Conservation (phyloP, 1,140 invertebrate species). For the Anastrepha obliqua region DNA sequence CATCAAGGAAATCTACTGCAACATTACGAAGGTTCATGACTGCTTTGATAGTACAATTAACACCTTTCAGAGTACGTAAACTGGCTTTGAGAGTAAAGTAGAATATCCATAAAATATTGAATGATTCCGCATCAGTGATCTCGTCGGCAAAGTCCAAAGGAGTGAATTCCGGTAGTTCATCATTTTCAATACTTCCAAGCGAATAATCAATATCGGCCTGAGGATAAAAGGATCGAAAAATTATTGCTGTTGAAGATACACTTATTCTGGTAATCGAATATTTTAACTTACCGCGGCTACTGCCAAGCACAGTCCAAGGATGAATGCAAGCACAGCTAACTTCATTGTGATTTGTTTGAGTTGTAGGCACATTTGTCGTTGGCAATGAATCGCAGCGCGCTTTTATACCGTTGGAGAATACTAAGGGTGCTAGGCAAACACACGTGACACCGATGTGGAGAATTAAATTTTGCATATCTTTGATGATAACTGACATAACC, state of each 20-base stretch:
- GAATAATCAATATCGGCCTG: conserved; percentile 24
- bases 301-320: neutral
- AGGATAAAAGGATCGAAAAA: neutral
- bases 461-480: neutral
- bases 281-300: neutral
- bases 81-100: neutral
- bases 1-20: neutral
- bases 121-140: neutral
- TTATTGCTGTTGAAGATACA: neutral
- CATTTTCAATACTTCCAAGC: neutral
- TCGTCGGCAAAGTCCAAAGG: conserved; percentile 5
- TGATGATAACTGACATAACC: too few species aligned
- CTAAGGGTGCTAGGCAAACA: neutral
- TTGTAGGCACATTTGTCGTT: neutral
- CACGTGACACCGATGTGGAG: too few species aligned
- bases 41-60: conserved; percentile 6
- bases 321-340: neutral
- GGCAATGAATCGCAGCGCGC: neutral
- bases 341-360: conserved; percentile 8
- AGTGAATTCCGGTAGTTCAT: neutral
- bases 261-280: neutral
- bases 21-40: neutral
- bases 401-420: neutral
- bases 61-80: conserved; percentile 33
- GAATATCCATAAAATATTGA: neutral